These are phyloP conservation scores for Pelecanus crispus DNA, from an alignment of 2,113 vertebrate genomes.

Conservation along the genomic window DNA sequence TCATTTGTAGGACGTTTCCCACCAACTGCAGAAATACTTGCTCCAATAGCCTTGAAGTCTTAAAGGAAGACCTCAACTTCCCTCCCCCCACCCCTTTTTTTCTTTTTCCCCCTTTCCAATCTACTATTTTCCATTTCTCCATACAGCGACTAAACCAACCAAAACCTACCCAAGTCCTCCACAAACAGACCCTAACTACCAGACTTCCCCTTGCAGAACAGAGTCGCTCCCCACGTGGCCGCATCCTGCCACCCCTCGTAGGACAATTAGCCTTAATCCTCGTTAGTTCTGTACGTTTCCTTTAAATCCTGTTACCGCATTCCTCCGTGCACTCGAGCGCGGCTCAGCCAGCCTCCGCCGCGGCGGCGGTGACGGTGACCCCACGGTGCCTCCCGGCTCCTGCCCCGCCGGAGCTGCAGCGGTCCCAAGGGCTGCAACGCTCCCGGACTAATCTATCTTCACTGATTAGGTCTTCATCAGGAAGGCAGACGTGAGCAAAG, in stretches of 20 bases:
- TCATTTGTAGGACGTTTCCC: neutral
- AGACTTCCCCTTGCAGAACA: neutral
- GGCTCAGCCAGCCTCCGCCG: constrained; percentile 72
- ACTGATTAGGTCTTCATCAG: constrained; percentile 32
- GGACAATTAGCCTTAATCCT: constrained; percentile 69
- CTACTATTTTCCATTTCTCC: neutral
- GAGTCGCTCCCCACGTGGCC: neutral
- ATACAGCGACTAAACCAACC: neutral
- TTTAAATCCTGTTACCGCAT: constrained; percentile 64
- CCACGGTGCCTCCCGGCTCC: constrained; percentile 57
- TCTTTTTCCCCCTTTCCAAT: neutral
- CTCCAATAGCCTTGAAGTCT: neutral
- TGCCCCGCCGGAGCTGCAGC: constrained; percentile 16
- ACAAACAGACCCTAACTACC: neutral
- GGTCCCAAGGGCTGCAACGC: neutral
- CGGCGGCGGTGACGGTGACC: constrained; percentile 60
- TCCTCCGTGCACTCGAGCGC: constrained; percentile 46
- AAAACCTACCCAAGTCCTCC: neutral
- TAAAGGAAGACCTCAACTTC: neutral
- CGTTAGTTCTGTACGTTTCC: constrained; percentile 57
- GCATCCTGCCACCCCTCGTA: neutral
- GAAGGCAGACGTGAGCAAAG: neutral
- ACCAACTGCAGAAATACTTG: neutral
- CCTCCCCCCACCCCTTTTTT: too few species aligned
- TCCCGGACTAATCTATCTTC: neutral